Evolutionary conservation across 2,888 invertebrate genomes (phyloP), one percentile per base, ranked within the genome.

Genomic region (Eupithecia centaureata): DNA sequence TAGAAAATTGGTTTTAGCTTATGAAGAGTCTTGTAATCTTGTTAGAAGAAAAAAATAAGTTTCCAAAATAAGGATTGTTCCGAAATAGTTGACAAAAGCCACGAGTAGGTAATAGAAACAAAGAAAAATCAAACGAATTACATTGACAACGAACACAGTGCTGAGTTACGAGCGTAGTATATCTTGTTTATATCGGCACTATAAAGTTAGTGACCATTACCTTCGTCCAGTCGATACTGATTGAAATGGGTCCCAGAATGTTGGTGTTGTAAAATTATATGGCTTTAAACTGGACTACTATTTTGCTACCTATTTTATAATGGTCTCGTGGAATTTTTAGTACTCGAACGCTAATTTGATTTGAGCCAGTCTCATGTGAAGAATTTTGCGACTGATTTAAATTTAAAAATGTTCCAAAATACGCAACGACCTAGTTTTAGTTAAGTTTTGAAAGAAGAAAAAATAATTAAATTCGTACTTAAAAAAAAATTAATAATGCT

Each of bases 171-270:
- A 52, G 27, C 15, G 15, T 15, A 7, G 42, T 52, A 52, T 27
- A 52, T 52, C 52, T 52, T 52, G n/a, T 69, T 69, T 66, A 69
- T 60, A 42, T 18, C 47, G 35, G 7, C 47, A 52, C 61, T 61
- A 62, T 68, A 69, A 65, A 69, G 54, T 59, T 63, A 69, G 30
- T 60, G 65, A 63, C 69, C 65, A 69, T 69, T 69, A 60, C 62
- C 27, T 10, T 33, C 27, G 30, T 28, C 38, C 38, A 38, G 58
- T 61, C 73, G 38, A 67, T 73, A 68, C 71, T 73, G 74, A 74
- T 74, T 73, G 73, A 74, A 74, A 74, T 70, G 68, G 68, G 56
- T 2, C 18, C 47, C 47, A 22, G 47, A 47, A 47, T 47, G 47
- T 47, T 47, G 22, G 10, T 47, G 47, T 27, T 52, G 52, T 52